These are phyloP conservation scores for Toxotes jaculatrix DNA, from an alignment of 2,113 vertebrate species.

Conservation along the genomic window DNA sequence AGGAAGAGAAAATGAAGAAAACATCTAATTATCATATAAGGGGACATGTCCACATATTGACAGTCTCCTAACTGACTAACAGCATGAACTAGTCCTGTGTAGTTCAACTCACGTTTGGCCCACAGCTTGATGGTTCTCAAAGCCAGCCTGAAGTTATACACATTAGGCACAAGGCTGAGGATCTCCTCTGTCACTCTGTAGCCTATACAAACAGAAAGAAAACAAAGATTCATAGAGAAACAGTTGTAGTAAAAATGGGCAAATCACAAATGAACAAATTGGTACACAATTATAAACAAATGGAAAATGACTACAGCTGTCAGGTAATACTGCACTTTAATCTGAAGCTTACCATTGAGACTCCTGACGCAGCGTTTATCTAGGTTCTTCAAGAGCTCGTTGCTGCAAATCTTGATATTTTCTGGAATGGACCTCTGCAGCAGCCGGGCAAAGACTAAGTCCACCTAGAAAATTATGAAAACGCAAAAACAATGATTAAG, in stretches of 20 bases:
- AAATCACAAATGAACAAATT: neutral
- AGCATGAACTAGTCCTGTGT: neutral
- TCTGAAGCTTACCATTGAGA: constrained; percentile 88
- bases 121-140: constrained; percentile 91
- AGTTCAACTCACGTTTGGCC: constrained; percentile 93
- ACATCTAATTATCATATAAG: too few species aligned
- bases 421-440: too few species aligned
- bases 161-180: constrained; percentile 93
- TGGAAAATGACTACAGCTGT: neutral
- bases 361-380: constrained; percentile 93
- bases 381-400: constrained; percentile 89
- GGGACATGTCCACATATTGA: too few species aligned
- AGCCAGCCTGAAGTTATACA: constrained; percentile 93
- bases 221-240: too few species aligned
- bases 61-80: too few species aligned
- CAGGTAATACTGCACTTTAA: neutral
- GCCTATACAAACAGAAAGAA: constrained; percentile 82
- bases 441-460: too few species aligned
- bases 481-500: too few species aligned
- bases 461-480: too few species aligned
- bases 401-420: constrained; percentile 91
- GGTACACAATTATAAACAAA: too few species aligned
- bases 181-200: constrained; percentile 95
- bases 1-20: too few species aligned
- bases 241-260: neutral